These are phyloP conservation scores for Neotoma lepida DNA, from an alignment of 2,113 vertebrate genomes.

Conservation along the genomic window DNA sequence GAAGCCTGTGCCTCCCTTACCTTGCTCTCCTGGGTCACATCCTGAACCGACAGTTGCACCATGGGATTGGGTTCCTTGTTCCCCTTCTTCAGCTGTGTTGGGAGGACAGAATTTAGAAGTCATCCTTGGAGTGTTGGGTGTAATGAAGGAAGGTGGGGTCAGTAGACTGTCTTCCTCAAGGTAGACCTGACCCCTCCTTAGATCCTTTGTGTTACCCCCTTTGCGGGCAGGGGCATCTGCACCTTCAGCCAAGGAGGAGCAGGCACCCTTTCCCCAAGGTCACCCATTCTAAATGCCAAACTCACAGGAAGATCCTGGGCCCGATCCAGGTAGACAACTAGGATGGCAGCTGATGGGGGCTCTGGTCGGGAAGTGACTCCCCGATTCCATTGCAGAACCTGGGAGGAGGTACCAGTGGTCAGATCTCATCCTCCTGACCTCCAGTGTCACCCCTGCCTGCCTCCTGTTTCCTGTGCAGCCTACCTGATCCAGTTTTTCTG, in stretches of 20 bases:
- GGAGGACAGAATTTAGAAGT: background rate
- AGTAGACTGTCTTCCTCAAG: background rate
- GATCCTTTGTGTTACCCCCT: background rate
- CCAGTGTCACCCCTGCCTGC: background rate
- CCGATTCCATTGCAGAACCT: slow-evolving; percentile 92
- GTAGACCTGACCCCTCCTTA: background rate
- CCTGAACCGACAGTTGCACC: slow-evolving; percentile 92
- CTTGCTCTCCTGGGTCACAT: slow-evolving; percentile 92
- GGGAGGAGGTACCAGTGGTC: background rate
- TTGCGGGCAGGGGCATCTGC: background rate
- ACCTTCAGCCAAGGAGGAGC: background rate
- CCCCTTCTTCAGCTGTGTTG: slow-evolving; percentile 91
- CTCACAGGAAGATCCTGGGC: slow-evolving; percentile 92
- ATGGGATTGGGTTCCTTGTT: slow-evolving; percentile 93
- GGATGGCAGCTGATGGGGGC: slow-evolving; percentile 91
- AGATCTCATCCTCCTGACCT: background rate
- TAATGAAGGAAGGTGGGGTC: background rate
- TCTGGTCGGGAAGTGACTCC: slow-evolving; percentile 86
- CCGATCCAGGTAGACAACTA: slow-evolving; percentile 92
- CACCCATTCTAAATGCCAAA: background rate
- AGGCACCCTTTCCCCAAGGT: background rate
- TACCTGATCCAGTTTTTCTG: slow-evolving; percentile 92
- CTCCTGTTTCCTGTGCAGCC: background rate
- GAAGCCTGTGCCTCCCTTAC: slow-evolving; percentile 76
- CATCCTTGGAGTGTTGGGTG: background rate